phyloP scores from a whole-genome alignment of 92 coral and sea anemone genomes.

The Chrysogorgia sp. region DNA sequence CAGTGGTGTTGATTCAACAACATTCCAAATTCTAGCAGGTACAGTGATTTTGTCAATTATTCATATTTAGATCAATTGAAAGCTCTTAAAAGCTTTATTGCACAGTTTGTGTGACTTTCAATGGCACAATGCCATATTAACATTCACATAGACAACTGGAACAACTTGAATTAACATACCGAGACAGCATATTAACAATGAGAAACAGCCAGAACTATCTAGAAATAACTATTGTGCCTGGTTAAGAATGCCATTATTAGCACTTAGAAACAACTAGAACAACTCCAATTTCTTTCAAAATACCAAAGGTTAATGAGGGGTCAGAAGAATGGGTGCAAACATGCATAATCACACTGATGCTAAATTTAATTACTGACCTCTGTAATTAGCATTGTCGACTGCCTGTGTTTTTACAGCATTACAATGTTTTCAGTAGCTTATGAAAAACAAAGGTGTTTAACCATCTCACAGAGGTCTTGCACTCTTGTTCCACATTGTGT shows the following conservation, averaged over 20 bases:
- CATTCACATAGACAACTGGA: no score
- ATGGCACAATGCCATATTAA: not conserved
- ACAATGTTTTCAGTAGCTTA: not conserved
- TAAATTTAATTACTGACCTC: slow-evolving; percentile 1
- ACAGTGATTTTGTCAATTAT: no score
- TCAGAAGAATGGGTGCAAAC: slow-evolving; percentile 6
- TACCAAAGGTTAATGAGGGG: not conserved
- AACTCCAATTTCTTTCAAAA: not conserved
- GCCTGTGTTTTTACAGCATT: not conserved
- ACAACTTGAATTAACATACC: no score
- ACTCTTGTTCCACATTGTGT: not conserved
- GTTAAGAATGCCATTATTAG: not conserved
- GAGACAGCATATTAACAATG: no score
- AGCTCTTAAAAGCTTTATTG: not conserved
- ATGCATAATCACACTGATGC: slow-evolving; percentile 1
- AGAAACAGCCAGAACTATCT: no score
- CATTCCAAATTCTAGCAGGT: slow-evolving; percentile 73
- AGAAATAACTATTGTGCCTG: no score
- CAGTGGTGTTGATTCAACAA: slow-evolving; percentile 73
- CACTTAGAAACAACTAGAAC: slow-evolving; percentile 17
- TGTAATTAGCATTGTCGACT: slow-evolving; percentile 1
- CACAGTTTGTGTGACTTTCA: not conserved
- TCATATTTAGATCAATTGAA: not conserved
- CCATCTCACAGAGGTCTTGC: not conserved
- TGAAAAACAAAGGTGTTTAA: slow-evolving; percentile 25